Percentiles rank a stretch among this genome's conserved stretches.
These are phyloP conservation scores for Nymphalis urticae DNA, from an alignment of 2,888 invertebrate species.

Conservation along the genomic window DNA sequence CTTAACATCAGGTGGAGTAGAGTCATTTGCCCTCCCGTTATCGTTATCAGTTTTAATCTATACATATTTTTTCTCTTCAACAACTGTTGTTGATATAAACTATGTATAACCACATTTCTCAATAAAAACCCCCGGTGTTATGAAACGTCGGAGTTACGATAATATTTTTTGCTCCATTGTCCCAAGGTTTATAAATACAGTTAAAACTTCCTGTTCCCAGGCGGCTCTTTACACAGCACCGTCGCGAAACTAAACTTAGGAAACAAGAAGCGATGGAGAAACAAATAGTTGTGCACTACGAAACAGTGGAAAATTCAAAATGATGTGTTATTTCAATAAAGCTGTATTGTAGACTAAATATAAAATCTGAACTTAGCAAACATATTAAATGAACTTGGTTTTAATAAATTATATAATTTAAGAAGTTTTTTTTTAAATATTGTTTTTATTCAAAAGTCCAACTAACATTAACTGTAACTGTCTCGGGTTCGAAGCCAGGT, in stretches of 20 bases:
- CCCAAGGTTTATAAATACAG: slow-evolving; percentile 32
- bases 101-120: slow-evolving; percentile 15
- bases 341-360: background rate
- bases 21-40: too few relatives aligned
- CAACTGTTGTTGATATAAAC: too few relatives aligned
- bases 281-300: slow-evolving; percentile 15
- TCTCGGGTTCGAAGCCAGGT: too few relatives aligned
- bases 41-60: too few relatives aligned
- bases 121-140: slow-evolving; percentile 6
- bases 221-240: slow-evolving; percentile 63
- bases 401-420: too few relatives aligned
- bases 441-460: too few relatives aligned
- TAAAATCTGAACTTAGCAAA: background rate
- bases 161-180: slow-evolving; percentile 22
- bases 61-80: too few relatives aligned
- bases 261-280: slow-evolving; percentile 31
- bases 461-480: too few relatives aligned
- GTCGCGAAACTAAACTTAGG: slow-evolving; percentile 50
- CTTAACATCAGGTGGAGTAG: too few relatives aligned
- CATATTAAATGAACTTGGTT: background rate
- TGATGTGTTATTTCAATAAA: slow-evolving; percentile 22
- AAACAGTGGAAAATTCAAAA: slow-evolving; percentile 18
- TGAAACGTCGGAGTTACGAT: slow-evolving; percentile 13
- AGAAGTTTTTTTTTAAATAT: too few relatives aligned
- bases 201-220: slow-evolving; percentile 50